These are phyloP conservation scores for Tachina fera DNA, from an alignment of 2,888 invertebrate species.

Conservation along the genomic window DNA sequence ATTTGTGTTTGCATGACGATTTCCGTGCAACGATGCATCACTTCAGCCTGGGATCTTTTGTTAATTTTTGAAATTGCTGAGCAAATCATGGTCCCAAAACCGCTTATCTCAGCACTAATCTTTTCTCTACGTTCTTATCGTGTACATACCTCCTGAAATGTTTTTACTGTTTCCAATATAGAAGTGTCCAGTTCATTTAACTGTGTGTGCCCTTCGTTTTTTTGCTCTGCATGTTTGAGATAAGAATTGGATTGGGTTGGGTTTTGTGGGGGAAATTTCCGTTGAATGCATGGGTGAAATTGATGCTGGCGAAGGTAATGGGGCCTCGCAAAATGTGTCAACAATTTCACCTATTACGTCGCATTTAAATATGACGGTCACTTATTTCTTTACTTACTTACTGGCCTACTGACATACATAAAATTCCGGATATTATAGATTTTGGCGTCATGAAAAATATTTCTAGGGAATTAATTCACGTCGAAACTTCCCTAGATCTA, in stretches of 20 bases:
- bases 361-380: background rate
- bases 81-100: background rate
- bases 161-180: constrained; percentile 16
- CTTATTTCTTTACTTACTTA: too few species aligned
- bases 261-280: background rate
- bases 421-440: too few species aligned
- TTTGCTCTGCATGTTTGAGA: background rate
- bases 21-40: too few species aligned
- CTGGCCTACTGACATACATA: too few species aligned
- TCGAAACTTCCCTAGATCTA: too few species aligned
- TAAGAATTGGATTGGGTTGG: background rate
- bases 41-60: too few species aligned
- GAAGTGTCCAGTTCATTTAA: constrained; percentile 9
- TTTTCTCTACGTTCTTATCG: constrained; percentile 13
- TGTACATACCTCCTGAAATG: constrained; percentile 22
- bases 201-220: constrained; percentile 9
- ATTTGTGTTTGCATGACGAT: too few species aligned
- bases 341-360: background rate
- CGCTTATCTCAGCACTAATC: constrained; percentile 18
- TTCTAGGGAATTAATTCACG: too few species aligned
- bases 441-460: too few species aligned
- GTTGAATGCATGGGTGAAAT: background rate
- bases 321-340: too few species aligned
- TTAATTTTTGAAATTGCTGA: too few species aligned
- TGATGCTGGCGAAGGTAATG: background rate